phyloP scores from a whole-genome alignment of 2,888 invertebrate genomes.

The Alentia gelatinosa region DNA sequence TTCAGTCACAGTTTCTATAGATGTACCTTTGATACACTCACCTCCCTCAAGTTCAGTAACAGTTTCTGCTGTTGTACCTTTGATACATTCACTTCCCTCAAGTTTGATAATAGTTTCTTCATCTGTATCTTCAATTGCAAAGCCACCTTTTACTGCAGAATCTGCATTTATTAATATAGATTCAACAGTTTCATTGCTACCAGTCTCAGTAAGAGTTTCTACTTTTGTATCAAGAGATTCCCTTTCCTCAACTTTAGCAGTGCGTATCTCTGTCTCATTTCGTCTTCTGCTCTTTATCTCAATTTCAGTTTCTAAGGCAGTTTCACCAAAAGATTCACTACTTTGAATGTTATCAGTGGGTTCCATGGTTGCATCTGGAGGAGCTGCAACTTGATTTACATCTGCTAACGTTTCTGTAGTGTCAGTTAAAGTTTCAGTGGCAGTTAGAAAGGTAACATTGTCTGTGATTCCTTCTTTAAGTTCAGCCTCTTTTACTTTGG shows the following conservation, averaged over 20 bases:
- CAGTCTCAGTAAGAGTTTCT: not conserved
- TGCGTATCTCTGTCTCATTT: not conserved
- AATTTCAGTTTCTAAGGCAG: too few relatives aligned
- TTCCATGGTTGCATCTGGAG: not conserved
- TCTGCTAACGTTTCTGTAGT: not conserved
- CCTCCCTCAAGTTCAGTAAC: not conserved
- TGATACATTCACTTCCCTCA: not conserved
- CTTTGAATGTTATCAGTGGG: not conserved
- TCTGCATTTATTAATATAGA: too few relatives aligned
- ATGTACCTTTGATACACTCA: not conserved
- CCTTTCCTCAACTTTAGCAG: not conserved
- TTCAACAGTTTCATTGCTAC: too few relatives aligned
- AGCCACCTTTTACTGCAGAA: too few relatives aligned
- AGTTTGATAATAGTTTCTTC: too few relatives aligned
- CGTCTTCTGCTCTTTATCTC: too few relatives aligned
- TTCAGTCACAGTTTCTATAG: not conserved
- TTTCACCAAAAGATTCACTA: not conserved
- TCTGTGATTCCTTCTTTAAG: too few relatives aligned
- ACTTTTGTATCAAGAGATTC: not conserved
- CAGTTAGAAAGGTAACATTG: too few relatives aligned
- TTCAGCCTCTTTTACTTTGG: too few relatives aligned
- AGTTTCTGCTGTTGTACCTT: not conserved
- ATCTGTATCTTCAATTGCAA: too few relatives aligned
- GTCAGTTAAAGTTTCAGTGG: not conserved
- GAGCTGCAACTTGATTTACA: not conserved